Conservation (phyloP, 1,140 invertebrate genomes). For the Lepidurus apus region DNA sequence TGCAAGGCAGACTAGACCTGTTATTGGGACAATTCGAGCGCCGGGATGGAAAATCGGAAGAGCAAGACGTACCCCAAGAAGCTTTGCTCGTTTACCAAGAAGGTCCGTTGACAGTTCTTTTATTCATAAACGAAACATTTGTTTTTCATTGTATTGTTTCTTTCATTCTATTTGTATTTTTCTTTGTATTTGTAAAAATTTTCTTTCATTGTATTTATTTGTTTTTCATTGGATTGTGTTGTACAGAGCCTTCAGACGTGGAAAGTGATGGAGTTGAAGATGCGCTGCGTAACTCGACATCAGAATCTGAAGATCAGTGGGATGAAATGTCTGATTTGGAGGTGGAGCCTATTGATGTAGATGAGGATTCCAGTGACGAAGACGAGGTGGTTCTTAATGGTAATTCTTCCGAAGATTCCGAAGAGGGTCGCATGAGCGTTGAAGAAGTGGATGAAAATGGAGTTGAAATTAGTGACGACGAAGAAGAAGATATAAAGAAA, state of each 20-base stretch:
- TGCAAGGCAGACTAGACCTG: conserved; percentile 53
- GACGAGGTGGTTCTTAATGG: conserved; percentile 32
- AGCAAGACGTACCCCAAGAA: conserved; percentile 37
- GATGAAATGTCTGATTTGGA: conserved; percentile 37
- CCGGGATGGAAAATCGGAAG: conserved; percentile 35
- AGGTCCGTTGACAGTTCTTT: conserved; percentile 35
- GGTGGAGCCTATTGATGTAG: conserved; percentile 34
- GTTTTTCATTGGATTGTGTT: neutral
- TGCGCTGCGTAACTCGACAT: conserved; percentile 35
- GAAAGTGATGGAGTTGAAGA: conserved; percentile 38
- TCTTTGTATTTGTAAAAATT: neutral
- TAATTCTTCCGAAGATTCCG: neutral
- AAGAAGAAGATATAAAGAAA: neutral
- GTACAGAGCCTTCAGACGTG: conserved; percentile 38
- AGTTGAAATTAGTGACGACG: neutral
- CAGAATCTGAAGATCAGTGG: conserved; percentile 39
- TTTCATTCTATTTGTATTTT: neutral
- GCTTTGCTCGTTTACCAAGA: conserved; percentile 39
- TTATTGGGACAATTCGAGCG: conserved; percentile 39
- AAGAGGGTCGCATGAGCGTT: conserved; percentile 23
- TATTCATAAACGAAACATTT: neutral
- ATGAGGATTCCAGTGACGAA: conserved; percentile 35
- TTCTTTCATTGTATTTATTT: conserved; percentile 30
- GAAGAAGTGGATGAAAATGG: neutral
- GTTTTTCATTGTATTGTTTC: conserved; percentile 31